Base-by-base conservation (phyloP, 2,113 vertebrate species). In the Tympanuchus pallidicinctus region DNA sequence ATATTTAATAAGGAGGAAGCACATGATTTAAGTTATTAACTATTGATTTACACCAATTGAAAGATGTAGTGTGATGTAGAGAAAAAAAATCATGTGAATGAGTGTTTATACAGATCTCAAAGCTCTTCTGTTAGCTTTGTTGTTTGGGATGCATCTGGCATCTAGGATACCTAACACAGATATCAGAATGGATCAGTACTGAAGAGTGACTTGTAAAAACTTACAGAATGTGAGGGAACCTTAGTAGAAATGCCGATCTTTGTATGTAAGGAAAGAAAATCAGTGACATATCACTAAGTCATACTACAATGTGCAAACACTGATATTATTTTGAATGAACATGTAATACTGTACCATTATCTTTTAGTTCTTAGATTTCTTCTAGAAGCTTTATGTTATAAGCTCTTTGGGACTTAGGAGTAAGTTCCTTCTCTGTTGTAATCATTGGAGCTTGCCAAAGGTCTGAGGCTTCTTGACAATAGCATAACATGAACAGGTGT, bases 21-120 rank as follows among this genome's bases (percentile, higher is more conserved):
- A 25, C 82, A 75, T 66, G 30, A 15, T 74, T 10, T 25, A 88
- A 86, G 32, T 57, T 88, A 25, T 12, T 85, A 84, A 57, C 25
- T 85, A 65, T 28, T 57, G 75, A 81, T 81, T 88, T 86, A 54
- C 8, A 12, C 17, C 78, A 77, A 65, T 36, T 93, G 61, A 93
- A 92, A 88, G 47, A 50, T 1, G 0, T 3, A 34, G 56, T 71
- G 88, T 22, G 36, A 74, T 52, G 77, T 42, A 82, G 73, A 76
- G 47, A 65, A 77, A 63, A 76, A 82, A 69, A 22, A 6, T 59
- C 38, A 94, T 71, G 18, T 64, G 64, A 87, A 87, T 89, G 73
- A 94, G 36, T 15, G 86, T 80, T 93, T 84, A 81, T 43, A 69
- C 30, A 73, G 19, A 82, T 66, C 73, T 92, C 66, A 94, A 93